Base-by-base conservation (phyloP, 2,888 invertebrate genomes). In the Sarcophaga subvicina region DNA sequence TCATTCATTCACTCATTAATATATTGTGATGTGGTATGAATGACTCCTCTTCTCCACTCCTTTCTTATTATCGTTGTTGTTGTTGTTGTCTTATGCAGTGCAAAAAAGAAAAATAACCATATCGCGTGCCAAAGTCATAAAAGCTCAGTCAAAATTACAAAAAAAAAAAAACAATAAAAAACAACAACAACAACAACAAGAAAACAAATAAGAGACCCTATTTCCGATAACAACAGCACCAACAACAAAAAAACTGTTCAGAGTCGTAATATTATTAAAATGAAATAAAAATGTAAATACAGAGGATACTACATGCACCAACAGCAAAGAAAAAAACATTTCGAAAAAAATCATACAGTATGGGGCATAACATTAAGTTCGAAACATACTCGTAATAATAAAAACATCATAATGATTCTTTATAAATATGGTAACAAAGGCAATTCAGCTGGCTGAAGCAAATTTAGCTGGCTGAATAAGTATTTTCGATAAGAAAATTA, bases 121-220 rank as follows among this genome's bases (percentile, higher is more conserved):
- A 83, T 86, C 86, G 86, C 86, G 86, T 86, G 86, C 86, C 80
- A 86, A 73, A 83, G 83, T 81, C 86, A 83, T 83, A 83, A 86
- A 83, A 86, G 83, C 86, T 83, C 86, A 83, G 83, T 63, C 83
- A 72, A 80, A 80, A 76, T 75, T 75, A 76, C 70, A 71, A 27
- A 66, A 82, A 17, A 54, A 59, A 76, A 67, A 4, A 27, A 27
- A 63, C n/a, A 20, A n/a, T 3, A 25, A 22, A n/a, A 37, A 47
- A n/a, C n/a, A n/a, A n/a, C n/a, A 45, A 60, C 37, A 27, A 45
- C 22, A 54, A 1, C 20, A 62, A 14, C 22, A 11, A 45, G 72
- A 67, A 54, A 66, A 73, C 22, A 45, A 47, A 49, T 49, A 25
- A 37, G 72, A 71, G 62, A 76, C 66, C 80, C 76, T 67, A 62